phyloP scores from a whole-genome alignment of 2,113 vertebrate genomes.

The Petaurus breviceps region DNA sequence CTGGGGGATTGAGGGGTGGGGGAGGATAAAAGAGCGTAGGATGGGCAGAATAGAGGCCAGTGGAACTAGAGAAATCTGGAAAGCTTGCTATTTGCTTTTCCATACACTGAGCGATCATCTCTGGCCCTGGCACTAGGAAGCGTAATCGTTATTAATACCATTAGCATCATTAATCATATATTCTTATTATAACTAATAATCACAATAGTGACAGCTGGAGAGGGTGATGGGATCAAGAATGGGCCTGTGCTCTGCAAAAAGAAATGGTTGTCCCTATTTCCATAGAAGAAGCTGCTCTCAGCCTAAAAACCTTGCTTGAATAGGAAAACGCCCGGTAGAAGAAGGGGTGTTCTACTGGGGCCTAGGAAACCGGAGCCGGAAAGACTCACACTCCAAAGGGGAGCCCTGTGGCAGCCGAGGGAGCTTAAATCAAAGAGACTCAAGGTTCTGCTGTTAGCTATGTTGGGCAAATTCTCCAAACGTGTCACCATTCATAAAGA shows the following conservation, averaged over 20 bases:
- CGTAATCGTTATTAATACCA: not conserved
- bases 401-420: not conserved
- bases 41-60: not conserved
- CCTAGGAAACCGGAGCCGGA: not conserved
- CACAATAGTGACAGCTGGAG: not conserved
- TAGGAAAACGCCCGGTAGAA: not conserved
- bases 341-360: not conserved
- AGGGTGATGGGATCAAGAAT: not conserved
- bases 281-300: not conserved
- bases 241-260: not conserved
- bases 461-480: not conserved
- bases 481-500: not conserved
- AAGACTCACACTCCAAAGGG: not conserved
- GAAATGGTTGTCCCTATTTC: not conserved
- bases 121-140: not conserved
- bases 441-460: not conserved
- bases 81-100: not conserved
- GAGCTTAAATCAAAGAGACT: not conserved
- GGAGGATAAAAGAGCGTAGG: not conserved
- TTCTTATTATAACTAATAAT: not conserved
- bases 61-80: not conserved
- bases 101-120: not conserved
- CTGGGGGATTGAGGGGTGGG: constrained; percentile 45
- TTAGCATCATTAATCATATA: not conserved
- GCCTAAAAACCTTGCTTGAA: not conserved